Conservation (phyloP, 2,797 vertebrate genomes). For the Channa striata region DNA sequence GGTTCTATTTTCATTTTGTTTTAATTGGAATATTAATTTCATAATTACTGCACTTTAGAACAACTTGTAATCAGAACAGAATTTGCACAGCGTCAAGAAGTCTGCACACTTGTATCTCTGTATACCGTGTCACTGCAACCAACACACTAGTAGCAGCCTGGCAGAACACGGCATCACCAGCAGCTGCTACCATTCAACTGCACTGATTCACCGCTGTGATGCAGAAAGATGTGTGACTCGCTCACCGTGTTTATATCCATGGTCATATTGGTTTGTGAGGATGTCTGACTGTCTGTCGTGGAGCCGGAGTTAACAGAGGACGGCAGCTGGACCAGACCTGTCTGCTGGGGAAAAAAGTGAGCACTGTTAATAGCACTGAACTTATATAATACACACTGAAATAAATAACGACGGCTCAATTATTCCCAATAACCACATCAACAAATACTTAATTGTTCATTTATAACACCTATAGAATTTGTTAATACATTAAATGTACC, state of each 20-base stretch:
- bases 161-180: background rate
- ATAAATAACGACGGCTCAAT: background rate
- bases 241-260: constrained; percentile 92
- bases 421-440: background rate
- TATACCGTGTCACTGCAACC: background rate
- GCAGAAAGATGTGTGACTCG: background rate
- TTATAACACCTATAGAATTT: background rate
- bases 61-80: background rate
- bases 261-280: constrained; percentile 84
- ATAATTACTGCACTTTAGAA: background rate
- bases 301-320: constrained; percentile 83
- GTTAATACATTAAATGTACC: background rate
- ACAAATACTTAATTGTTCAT: background rate
- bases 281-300: constrained; percentile 85
- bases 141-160: background rate
- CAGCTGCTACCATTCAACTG: background rate
- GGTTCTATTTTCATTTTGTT: background rate
- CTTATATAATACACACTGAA: too few species aligned
- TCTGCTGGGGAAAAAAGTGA: constrained; percentile 47
- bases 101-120: background rate
- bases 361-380: too few species aligned
- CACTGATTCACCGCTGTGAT: background rate
- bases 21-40: background rate
- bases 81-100: background rate
- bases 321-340: constrained; percentile 84